Evolutionary conservation across 2,888 invertebrate species (phyloP).

Genomic region (Criorhina ranunculi): DNA sequence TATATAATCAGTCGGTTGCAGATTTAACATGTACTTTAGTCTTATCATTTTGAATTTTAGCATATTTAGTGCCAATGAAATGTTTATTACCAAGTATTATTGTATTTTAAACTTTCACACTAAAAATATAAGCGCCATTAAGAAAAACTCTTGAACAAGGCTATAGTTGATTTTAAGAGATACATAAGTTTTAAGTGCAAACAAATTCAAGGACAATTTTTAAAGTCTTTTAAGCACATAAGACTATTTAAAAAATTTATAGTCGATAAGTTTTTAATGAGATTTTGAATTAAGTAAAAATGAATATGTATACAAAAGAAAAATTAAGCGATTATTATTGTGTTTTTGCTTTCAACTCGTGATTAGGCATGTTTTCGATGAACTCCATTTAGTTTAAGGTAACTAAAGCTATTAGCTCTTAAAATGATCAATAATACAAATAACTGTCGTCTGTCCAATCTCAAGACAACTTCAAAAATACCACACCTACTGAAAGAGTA

Average conservation of each 20-base stretch:
- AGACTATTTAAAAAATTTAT: conserved; percentile 20
- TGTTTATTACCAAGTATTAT: conserved; percentile 18
- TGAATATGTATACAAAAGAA: conserved; percentile 25
- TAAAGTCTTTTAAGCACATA: conserved; percentile 14
- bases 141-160: conserved; percentile 14
- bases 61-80: conserved; percentile 30
- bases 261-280: conserved; percentile 45
- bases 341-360: neutral
- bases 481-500: too few relatives aligned
- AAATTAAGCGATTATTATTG: conserved; percentile 34
- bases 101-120: conserved; percentile 12
- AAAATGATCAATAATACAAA: too few relatives aligned
- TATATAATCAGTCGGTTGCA: conserved; percentile 11
- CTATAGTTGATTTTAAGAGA: conserved; percentile 26
- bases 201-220: conserved; percentile 7
- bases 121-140: neutral
- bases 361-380: too few relatives aligned
- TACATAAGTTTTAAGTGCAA: neutral
- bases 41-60: neutral
- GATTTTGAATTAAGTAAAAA: conserved; percentile 48
- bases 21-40: neutral
- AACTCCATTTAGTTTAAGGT: too few relatives aligned
- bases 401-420: too few relatives aligned
- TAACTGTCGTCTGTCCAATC: too few relatives aligned
- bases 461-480: too few relatives aligned